phyloP scores from a whole-genome alignment of 1,140 invertebrate genomes.

The Oreohelix idahoensis region DNA sequence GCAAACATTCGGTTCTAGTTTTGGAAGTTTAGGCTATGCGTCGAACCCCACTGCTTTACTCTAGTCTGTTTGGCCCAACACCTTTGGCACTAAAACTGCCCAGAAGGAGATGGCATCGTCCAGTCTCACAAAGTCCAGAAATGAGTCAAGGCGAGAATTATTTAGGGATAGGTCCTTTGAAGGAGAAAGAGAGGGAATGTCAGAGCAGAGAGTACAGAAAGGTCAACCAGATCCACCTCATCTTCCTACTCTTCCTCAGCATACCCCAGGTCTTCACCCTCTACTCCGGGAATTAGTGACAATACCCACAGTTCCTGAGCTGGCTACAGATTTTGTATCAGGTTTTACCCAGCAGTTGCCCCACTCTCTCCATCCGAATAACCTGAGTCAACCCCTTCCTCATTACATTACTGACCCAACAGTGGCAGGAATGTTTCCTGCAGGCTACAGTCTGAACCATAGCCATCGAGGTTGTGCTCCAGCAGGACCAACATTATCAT shows the following conservation, averaged over 20 bases:
- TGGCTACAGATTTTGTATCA: neutral
- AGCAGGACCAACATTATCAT: too few relatives aligned
- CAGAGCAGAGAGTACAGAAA: constrained; percentile 8
- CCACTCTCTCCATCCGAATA: neutral
- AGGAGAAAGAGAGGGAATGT: neutral
- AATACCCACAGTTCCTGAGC: neutral
- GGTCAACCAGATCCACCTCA: neutral
- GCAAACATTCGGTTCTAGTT: neutral
- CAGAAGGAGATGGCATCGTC: constrained; percentile 1
- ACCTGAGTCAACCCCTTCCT: neutral
- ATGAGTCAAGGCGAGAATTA: constrained; percentile 27
- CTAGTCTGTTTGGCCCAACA: constrained; percentile 36
- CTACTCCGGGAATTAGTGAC: neutral
- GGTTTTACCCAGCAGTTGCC: neutral
- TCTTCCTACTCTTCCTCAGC: constrained; percentile 29
- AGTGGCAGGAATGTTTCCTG: constrained; percentile 21
- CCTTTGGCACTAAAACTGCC: neutral
- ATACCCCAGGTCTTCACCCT: constrained; percentile 22
- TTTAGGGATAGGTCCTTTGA: constrained; percentile 9
- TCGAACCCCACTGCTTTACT: constrained; percentile 41
- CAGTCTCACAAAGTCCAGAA: neutral
- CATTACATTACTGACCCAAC: constrained; percentile 8
- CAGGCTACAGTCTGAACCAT: neutral
- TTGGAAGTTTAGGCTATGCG: neutral
- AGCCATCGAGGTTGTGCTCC: neutral